Evolutionary conservation across 2,888 invertebrate species (phyloP), one percentile per base, ranked within the genome.

Genomic region (Vesta saturnalis): DNA sequence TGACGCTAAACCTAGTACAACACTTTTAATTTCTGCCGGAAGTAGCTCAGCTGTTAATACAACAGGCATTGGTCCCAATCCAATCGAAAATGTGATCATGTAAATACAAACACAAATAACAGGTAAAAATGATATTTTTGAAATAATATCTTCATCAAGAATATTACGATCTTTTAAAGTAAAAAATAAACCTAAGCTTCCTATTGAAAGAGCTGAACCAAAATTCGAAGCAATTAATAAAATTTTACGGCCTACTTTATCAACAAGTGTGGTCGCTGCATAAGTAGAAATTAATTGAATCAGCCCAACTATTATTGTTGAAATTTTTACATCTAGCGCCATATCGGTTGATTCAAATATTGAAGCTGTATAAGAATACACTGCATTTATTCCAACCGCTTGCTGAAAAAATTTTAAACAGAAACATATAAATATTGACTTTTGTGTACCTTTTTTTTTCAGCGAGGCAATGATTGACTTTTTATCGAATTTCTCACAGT

Each of bases 361-460:
- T 1, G 86, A 81, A 0, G 88, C 88, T 0, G 92, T 89, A 77
- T 94, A 94, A 82, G 94, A 93, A 72, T 94, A 91, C 5, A 95
- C 91, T 0, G 93, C 93, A 77, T 95, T 95, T 59, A 94, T 90
- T 46, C 94, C 94, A 69, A 92, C 90, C 62, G 95, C 85, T 81
- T 96, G 96, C 80, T 97, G 96, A 84, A 96, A 94, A 76, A 94
- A 85, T 95, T 96, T 96, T 4, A 96, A 86, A 1, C 91, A 90
- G 79, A 92, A 90, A 72, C 90, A 90, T 67, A 94, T 92, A 10
- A 90, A 64, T 1, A 93, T 82, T 0, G 91, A 92, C 79, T 89
- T 91, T 22, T 89, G 81, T 0, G 92, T 89, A 0, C 89, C 88
- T 72, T 85, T 89, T 59, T 90, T 70, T 58, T 56, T 62, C 4